phyloP scores from a whole-genome alignment of 2,113 vertebrate genomes.

The Diadophis punctatus region DNA sequence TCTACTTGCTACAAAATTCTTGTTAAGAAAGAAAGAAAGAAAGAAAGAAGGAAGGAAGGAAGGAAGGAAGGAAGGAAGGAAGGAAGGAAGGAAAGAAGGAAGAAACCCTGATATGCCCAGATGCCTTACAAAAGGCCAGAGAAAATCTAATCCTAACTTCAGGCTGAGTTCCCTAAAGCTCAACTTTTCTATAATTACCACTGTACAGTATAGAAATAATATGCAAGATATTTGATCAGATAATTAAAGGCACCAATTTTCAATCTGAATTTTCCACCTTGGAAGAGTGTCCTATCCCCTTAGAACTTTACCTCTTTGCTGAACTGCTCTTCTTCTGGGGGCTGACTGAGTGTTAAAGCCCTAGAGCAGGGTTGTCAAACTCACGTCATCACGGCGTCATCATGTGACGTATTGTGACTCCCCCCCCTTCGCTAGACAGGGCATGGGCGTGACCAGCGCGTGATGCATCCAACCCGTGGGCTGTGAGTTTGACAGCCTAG shows the following conservation, averaged over 20 bases:
- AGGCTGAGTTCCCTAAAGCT: neutral
- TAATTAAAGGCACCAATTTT: neutral
- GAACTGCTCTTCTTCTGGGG: neutral
- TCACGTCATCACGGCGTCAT: too few species aligned
- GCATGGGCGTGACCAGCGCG: too few species aligned
- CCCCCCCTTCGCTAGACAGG: too few species aligned
- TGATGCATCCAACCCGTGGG: too few species aligned
- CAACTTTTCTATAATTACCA: neutral
- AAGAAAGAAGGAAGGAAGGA: too few species aligned
- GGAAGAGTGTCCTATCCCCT: neutral
- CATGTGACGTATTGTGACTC: too few species aligned
- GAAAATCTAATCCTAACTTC: neutral
- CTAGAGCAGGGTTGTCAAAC: neutral
- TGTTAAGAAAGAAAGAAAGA: neutral
- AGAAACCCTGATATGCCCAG: neutral
- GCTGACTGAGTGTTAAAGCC: neutral
- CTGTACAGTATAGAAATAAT: neutral
- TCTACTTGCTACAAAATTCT: neutral
- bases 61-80: neutral
- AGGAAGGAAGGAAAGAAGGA: fast-evolving
- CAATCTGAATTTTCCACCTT: neutral
- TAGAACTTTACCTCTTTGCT: neutral
- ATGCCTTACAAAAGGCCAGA: neutral
- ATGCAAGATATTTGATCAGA: neutral
- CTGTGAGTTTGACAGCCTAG: neutral